Evolutionary conservation across 1,140 invertebrate genomes (phyloP), one percentile per base, ranked within the genome.

Genomic region (Calycopis cecrops): DNA sequence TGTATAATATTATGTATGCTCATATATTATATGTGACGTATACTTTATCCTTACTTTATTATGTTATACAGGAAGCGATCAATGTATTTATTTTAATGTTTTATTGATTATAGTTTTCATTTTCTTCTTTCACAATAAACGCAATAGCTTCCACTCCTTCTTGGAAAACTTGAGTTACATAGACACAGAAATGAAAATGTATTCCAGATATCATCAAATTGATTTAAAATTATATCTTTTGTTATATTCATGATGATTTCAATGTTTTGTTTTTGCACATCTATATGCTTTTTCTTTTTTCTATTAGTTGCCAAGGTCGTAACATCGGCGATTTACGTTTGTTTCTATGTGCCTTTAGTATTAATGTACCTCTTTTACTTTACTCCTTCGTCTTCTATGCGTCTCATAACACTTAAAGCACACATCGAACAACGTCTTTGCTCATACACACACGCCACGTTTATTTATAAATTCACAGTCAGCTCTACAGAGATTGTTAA

Each of bases 71-170:
- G n/a, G n/a, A n/a, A n/a, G n/a, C n/a, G n/a, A n/a, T n/a, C n/a
- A n/a, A n/a, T n/a, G n/a, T n/a, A n/a, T n/a, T n/a, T n/a, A n/a
- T n/a, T n/a, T n/a, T n/a, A n/a, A n/a, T n/a, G n/a, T n/a, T n/a
- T n/a, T n/a, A n/a, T 16, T 44, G 12, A 16, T 44, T 9, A 44
- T 44, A 6, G 40, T 44, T 0, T 44, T 16, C 3, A 44, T 44
- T 44, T 44, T 44, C 40, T 44, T 44, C 12, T 44, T 44, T 16
- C 40, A 44, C 40, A 1, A 44, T 9, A 44, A 44, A 16, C 14
- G 16, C 14, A 17, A 44, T 3, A 44, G 40, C 12, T 44, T 44
- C 17, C 16, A 9, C 14, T 44, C 14, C 40, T 16, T 16, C 14
- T 44, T 44, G 40, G 40, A 44, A 17, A 16, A 44, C 14, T 16